Base-by-base conservation (phyloP, 2,113 vertebrate genomes). In the Cisticola juncidis region DNA sequence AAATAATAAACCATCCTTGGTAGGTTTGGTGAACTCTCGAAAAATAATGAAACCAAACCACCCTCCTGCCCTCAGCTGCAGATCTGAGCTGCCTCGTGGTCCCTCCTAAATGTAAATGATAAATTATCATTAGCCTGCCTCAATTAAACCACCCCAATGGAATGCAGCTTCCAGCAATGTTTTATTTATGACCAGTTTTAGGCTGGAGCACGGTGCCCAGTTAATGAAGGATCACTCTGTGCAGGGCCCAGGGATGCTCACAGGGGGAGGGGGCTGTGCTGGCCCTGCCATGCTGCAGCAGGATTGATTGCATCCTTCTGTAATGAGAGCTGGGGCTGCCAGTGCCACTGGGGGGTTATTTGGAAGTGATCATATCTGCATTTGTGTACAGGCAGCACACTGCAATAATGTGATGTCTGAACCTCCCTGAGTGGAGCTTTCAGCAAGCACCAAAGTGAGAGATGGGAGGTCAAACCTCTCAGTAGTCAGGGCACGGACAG, bases 101-200 rank as follows among this genome's bases (percentile, higher is more conserved):
- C 70, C 65, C 77, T 94, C 74, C 81, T 93, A 56, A 88, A 80
- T 18, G 48, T 17, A 69, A 89, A 77, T 8, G 22, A 94, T 53
- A 83, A 95, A 92, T 88, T 82, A 81, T 77, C 78, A 71, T 94
- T 87, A 89, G 26, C 74, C 65, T 78, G 56, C 62, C 82, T 94
- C 80, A 94, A 94, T 93, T 92, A 94, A 91, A 70, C 11, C 88
- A 72, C 65, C 21, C 12, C 90, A 66, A 88, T 65, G 74, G 86
- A 84, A 96, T 62, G 77, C 26, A 87, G 72, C 81, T 81, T 50
- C 44, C 44, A 88, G 72, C 62, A 94, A 95, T 86, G 83, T 96
- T 96, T 92, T 92, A 94, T 96, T 95, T 96, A 97, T 88, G 76
- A 92, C n/a, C 20, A 68, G 83, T 78, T 86, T 86, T 86, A 84